Conservation (phyloP, 2,113 vertebrate genomes). For the Oxygymnocypris stewartii region DNA sequence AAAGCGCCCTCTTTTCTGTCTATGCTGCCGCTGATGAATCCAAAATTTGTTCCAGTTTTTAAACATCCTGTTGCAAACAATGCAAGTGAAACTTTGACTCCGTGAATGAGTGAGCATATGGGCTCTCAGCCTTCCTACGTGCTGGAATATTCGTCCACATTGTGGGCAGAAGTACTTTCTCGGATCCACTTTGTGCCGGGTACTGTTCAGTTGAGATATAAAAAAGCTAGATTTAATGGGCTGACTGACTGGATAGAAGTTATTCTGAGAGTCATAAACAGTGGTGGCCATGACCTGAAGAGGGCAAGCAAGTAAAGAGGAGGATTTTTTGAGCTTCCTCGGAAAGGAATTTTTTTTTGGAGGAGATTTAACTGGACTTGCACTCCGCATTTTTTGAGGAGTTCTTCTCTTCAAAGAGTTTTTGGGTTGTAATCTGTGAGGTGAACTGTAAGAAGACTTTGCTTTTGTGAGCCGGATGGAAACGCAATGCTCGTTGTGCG, state of each 20-base stretch:
- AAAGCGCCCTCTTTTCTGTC: slow-evolving; percentile 72
- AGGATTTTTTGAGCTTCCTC: slow-evolving; percentile 37
- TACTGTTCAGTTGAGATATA: slow-evolving; percentile 67
- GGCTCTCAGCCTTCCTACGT: slow-evolving; percentile 74
- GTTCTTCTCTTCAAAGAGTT: neutral
- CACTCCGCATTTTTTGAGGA: neutral
- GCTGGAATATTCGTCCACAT: slow-evolving; percentile 74
- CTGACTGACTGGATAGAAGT: slow-evolving; percentile 44
- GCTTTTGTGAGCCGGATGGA: slow-evolving; percentile 11
- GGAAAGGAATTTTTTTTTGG: neutral
- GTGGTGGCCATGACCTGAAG: slow-evolving; percentile 13
- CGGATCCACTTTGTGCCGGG: slow-evolving; percentile 72
- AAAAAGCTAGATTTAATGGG: slow-evolving; percentile 61
- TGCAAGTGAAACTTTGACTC: slow-evolving; percentile 67
- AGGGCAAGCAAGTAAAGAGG: slow-evolving; percentile 47
- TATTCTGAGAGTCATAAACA: slow-evolving; percentile 23
- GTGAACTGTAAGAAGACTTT: neutral
- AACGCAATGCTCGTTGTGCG: slow-evolving; percentile 76
- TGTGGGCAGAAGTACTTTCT: slow-evolving; percentile 74
- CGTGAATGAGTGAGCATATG: slow-evolving; percentile 76
- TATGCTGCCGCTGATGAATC: slow-evolving; percentile 75
- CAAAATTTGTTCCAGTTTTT: slow-evolving; percentile 75
- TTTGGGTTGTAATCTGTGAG: slow-evolving; percentile 24
- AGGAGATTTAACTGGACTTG: slow-evolving; percentile 16
- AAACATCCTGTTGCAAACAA: slow-evolving; percentile 70